phyloP scores from a whole-genome alignment of 1,140 invertebrate genomes.

The Archegozetes longisetosus region DNA sequence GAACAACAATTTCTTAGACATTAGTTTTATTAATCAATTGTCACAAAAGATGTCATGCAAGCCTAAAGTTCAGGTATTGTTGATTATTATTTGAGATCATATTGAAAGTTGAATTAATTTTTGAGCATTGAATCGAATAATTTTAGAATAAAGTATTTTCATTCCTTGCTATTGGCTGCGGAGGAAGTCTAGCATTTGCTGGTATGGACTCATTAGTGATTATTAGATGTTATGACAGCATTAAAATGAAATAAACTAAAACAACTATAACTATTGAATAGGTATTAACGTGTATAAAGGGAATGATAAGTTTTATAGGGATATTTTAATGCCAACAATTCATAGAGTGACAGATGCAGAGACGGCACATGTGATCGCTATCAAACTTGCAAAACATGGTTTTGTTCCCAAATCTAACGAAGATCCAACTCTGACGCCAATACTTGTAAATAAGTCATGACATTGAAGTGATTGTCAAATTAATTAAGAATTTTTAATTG shows the following conservation, averaged over 20 bases:
- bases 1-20: too few relatives aligned
- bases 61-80: too few relatives aligned
- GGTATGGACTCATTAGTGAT: not conserved
- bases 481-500: not conserved
- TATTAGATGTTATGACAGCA: not conserved
- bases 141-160: conserved; percentile 9
- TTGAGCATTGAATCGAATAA: too few relatives aligned
- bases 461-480: not conserved
- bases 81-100: too few relatives aligned
- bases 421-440: not conserved
- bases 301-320: conserved; percentile 10
- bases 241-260: too few relatives aligned
- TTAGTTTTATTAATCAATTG: too few relatives aligned
- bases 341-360: conserved; percentile 5
- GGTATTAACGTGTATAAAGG: conserved; percentile 8
- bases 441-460: not conserved
- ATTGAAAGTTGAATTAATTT: too few relatives aligned
- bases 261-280: too few relatives aligned
- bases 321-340: not conserved
- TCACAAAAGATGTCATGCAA: too few relatives aligned
- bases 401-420: conserved; percentile 1
- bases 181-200: conserved; percentile 6
- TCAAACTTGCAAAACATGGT: conserved; percentile 8
- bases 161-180: not conserved
- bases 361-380: conserved; percentile 2